Evolutionary conservation across 2,888 invertebrate species (phyloP).

Genomic region (Entomobrya proxima): DNA sequence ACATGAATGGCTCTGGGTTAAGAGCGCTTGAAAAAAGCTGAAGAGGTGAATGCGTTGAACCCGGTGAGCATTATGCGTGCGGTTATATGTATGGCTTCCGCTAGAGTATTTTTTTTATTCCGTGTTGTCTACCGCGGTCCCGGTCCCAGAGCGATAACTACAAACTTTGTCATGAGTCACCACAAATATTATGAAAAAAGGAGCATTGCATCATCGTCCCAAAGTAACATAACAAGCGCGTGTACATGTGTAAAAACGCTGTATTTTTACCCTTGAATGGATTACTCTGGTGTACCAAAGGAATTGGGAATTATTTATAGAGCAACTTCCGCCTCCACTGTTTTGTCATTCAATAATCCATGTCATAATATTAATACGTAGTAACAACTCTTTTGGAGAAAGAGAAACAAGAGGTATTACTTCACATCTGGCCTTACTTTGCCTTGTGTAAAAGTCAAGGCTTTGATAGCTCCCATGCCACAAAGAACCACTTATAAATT

Average conservation of each 20-base stretch:
- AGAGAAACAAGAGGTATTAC: background rate
- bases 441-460: too few relatives aligned
- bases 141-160: background rate
- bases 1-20: background rate
- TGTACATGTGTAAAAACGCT: background rate
- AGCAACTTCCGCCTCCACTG: constrained; percentile 15
- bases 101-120: constrained; percentile 29
- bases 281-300: background rate
- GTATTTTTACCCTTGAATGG: background rate
- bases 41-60: background rate
- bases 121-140: background rate
- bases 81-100: constrained; percentile 43
- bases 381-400: background rate
- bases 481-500: background rate
- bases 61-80: background rate
- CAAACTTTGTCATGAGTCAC: constrained; percentile 23
- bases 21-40: background rate
- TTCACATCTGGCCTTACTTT: background rate
- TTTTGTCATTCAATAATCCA: constrained; percentile 18
- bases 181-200: background rate
- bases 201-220: background rate
- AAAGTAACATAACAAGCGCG: background rate
- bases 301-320: constrained; percentile 11
- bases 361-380: constrained; percentile 19
- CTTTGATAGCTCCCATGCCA: too few relatives aligned